Base-by-base conservation (phyloP, 2,888 invertebrate genomes). In the Temnothorax rugatulus region DNA sequence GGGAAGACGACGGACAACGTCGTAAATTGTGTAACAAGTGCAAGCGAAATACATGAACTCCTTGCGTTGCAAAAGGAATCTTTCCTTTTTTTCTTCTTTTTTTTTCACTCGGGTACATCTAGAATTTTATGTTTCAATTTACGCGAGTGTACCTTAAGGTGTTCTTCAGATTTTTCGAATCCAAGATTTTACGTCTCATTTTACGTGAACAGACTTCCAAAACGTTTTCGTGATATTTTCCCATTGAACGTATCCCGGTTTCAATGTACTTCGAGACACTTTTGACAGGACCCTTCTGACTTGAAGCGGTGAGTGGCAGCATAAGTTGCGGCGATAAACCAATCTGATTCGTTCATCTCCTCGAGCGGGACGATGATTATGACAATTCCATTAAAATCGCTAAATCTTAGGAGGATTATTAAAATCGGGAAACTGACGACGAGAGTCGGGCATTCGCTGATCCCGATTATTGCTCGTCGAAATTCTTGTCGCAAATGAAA, bases 301-400 rank as follows among this genome's bases (percentile, higher is more conserved):
- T 44, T 1, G 29, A 50, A 59, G 11, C 44, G 25, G 11, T 4
- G 25, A 44, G 9, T 41, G 38, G 34, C 34, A n/a, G 21, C 15
- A 15, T 41, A 54, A 74, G 29, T 74, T 29, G 21, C 2, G 44
- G 2, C 29, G 61, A 74, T 63, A 75, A 61, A 41, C 50, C 25
- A n/a, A 63, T 74, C 21, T 21, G 15, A 54, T 61, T 52, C 38
- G 18, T 25, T 25, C 61, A 8, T 63, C 41, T 18, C 21, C 29
- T 41, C 34, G n/a, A 41, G 44, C 15, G 41, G 15, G 21, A 68
- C 54, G 52, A 52, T 41, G 50, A 79, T 79, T 79, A 57, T 79
- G 64, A 79, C 64, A 84, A 73, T 84, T 84, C 54, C 69, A 71
- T 66, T 71, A 64, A 74, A 64, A 54, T 61, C 71, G 57, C 21